Evolutionary conservation across 2,113 vertebrate species (phyloP), one percentile per base, ranked within the genome.

Genomic region (Oncorhynchus clarkii): DNA sequence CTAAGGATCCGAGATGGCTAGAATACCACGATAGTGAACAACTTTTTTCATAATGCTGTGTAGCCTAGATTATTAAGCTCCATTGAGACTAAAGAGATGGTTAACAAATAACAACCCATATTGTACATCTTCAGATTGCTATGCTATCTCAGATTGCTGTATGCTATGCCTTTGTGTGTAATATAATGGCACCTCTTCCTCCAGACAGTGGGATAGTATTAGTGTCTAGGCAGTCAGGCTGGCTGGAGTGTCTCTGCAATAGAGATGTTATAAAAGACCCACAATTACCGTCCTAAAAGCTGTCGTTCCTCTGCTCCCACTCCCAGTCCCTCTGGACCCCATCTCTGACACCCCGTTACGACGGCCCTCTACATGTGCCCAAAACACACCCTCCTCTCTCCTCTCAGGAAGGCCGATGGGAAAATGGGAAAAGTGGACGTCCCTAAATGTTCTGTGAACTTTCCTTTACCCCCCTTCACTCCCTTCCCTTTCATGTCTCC

Each of bases 401-500:
- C 57, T 74, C 27, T 57, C 24, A 45, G 87, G 84, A 90, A 78
- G 79, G 77, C 72, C 67, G 65, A 78, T 78, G 74, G 84, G 71
- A 51, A 51, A 8, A 39, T 39, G 1, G 7, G 6, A 70, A 76
- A 91, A 88, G 80, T 70, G 74, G 71, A 60, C 71, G 54, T 86
- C 79, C 87, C 86, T 88, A 86, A 92, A 90, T 90, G 82, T 81
- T 83, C 20, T 73, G 62, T 85, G 85, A 90, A 84, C 89, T 88
- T 90, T 89, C 85, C 85, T 86, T 87, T 83, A 78, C 68, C 82
- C 74, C 73, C 86, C 34, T 39, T 54, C 31, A 22, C 14, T 57
- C 26, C 27, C 62, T 29, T 64, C 69, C 82, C 91, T 93, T 92
- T 93, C 89, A 92, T 92, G 89, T 91, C 82, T 54, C 64, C 75